phyloP scores from a whole-genome alignment of 2,113 vertebrate genomes.

The Channa maculata region DNA sequence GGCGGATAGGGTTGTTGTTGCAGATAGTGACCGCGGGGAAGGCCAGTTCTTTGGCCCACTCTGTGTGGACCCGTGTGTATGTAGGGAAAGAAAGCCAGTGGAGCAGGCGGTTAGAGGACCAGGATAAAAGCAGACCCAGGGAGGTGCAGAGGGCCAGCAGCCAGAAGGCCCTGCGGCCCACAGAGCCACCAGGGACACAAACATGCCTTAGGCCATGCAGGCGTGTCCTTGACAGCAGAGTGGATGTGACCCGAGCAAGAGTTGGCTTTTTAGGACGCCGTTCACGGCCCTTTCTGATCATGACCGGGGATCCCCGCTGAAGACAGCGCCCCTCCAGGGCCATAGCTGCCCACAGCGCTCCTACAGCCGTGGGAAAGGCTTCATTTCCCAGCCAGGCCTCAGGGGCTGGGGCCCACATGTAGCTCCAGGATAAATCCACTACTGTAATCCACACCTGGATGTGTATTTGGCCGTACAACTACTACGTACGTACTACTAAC shows the following conservation, averaged over 20 bases:
- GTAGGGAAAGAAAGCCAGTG: conserved; percentile 96
- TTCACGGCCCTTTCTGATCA: conserved; percentile 66
- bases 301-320: conserved; percentile 73
- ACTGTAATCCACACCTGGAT: conserved; percentile 70
- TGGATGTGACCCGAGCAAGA: conserved; percentile 66
- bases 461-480: conserved; percentile 5
- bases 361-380: conserved; percentile 79
- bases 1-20: conserved; percentile 97
- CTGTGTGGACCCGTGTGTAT: conserved; percentile 91
- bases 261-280: conserved; percentile 47
- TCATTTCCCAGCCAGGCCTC: conserved; percentile 85
- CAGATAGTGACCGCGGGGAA: conserved; percentile 97
- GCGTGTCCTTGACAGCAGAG: conserved; percentile 85
- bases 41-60: conserved; percentile 94
- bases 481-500: too few relatives aligned
- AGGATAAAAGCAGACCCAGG: conserved; percentile 92
- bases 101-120: conserved; percentile 95
- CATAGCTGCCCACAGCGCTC: conserved; percentile 83
- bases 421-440: conserved; percentile 81
- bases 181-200: conserved; percentile 84
- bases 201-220: conserved; percentile 92
- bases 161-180: conserved; percentile 91
- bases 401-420: conserved; percentile 83
- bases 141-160: conserved; percentile 92
- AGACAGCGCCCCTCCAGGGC: conserved; percentile 81